Evolutionary conservation across 2,888 invertebrate species (phyloP).

Genomic region (Spialia ferax): DNA sequence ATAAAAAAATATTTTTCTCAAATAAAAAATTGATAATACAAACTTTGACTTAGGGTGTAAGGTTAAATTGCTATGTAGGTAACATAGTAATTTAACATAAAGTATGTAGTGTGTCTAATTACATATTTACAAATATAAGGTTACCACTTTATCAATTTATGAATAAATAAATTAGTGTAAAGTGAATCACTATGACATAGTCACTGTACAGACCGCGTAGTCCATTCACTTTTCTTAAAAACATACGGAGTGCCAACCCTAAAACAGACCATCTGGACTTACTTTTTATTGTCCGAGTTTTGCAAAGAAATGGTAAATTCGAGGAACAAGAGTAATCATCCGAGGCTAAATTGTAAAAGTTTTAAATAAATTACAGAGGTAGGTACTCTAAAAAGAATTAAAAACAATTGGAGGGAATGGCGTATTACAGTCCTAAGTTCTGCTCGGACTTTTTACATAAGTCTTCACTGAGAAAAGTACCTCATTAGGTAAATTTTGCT

Average conservation of each 20-base stretch:
- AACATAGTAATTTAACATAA: too few species aligned
- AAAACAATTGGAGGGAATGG: slow-evolving; percentile 30
- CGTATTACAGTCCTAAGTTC: neutral
- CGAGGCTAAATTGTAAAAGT: slow-evolving; percentile 40
- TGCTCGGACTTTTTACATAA: neutral
- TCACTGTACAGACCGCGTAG: too few species aligned
- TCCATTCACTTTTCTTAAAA: too few species aligned
- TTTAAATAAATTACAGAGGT: slow-evolving; percentile 39
- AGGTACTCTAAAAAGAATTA: slow-evolving; percentile 39
- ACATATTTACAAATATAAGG: too few species aligned
- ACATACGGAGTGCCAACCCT: slow-evolving; percentile 14
- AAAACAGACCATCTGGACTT: slow-evolving; percentile 32
- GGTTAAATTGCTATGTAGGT: too few species aligned
- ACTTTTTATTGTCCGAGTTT: slow-evolving; percentile 39
- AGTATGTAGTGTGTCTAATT: too few species aligned
- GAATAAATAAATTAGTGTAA: too few species aligned
- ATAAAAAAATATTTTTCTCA: too few species aligned
- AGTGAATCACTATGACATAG: too few species aligned
- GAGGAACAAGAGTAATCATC: slow-evolving; percentile 41
- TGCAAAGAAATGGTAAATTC: slow-evolving; percentile 38
- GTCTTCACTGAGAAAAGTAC: neutral
- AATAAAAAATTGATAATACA: too few species aligned
- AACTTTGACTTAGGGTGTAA: too few species aligned
- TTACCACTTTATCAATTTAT: too few species aligned
- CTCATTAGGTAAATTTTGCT: neutral